Evolutionary conservation across 2,113 vertebrate species (phyloP).

Genomic region (Andinoacara biseriatus): DNA sequence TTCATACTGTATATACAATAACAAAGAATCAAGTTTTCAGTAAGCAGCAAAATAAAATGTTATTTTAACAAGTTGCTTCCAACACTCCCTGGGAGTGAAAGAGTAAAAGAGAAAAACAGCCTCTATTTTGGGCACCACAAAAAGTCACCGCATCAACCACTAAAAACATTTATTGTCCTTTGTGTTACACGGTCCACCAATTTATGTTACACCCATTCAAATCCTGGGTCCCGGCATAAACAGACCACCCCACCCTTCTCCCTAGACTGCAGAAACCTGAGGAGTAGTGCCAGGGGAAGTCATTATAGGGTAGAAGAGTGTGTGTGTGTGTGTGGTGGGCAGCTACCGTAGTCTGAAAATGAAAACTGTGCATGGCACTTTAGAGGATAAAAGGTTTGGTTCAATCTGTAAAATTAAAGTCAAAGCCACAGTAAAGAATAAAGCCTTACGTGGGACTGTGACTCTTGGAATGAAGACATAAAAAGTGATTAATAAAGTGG

Average conservation of each 20-base stretch:
- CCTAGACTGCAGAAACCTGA: conserved; percentile 50
- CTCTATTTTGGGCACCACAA: conserved; percentile 36
- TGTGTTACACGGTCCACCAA: conserved; percentile 39
- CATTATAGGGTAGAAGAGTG: conserved; percentile 50
- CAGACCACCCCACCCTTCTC: conserved; percentile 62
- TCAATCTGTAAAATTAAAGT: conserved; percentile 58
- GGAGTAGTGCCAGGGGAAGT: conserved; percentile 63
- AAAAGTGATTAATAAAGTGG: conserved; percentile 57
- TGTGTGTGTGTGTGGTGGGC: conserved; percentile 12
- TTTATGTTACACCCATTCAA: conserved; percentile 65
- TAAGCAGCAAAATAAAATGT: too few species aligned
- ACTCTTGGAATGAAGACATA: conserved; percentile 44
- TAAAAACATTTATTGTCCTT: conserved; percentile 66
- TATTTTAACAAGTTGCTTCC: too few species aligned
- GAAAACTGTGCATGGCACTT: conserved; percentile 56
- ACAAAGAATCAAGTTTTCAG: too few species aligned
- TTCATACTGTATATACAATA: too few species aligned
- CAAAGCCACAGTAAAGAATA: conserved; percentile 49
- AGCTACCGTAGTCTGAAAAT: conserved; percentile 60
- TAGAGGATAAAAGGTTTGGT: conserved; percentile 38
- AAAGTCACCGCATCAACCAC: conserved; percentile 49
- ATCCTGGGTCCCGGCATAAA: conserved; percentile 55
- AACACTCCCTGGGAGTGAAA: conserved; percentile 30
- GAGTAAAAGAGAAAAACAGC: conserved; percentile 29
- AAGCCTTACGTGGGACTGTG: neutral